Percentiles rank a stretch among this genome's conserved stretches.
phyloP scores from a whole-genome alignment of 2,797 vertebrate genomes.

The Anableps anableps region DNA sequence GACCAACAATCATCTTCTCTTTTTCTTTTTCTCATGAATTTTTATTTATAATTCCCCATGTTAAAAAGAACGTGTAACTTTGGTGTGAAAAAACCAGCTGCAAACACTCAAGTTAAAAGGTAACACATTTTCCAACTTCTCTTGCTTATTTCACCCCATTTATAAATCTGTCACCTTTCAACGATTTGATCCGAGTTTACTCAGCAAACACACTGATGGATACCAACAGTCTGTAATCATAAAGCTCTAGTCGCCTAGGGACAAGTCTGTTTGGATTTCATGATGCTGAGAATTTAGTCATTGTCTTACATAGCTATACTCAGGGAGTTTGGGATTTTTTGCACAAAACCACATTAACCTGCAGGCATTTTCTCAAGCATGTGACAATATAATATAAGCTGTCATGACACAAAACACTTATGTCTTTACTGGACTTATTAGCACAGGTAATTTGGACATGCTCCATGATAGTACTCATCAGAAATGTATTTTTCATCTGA shows the following conservation, averaged over 20 bases:
- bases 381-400: neutral
- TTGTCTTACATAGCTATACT: slow-evolving; percentile 13
- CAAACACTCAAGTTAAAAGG: neutral
- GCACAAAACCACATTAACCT: neutral
- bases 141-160: neutral
- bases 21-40: neutral
- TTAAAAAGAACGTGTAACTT: neutral
- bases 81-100: slow-evolving; percentile 52
- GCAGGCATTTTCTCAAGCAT: slow-evolving; percentile 1
- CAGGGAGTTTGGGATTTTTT: slow-evolving; percentile 5
- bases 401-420: neutral
- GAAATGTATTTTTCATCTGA: slow-evolving; percentile 6
- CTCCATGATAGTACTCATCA: neutral
- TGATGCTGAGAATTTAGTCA: neutral
- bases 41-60: neutral
- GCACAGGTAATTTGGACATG: slow-evolving; percentile 9
- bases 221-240: slow-evolving; percentile 11
- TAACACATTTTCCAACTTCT: no score
- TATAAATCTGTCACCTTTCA: neutral
- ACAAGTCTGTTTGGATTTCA: slow-evolving; percentile 27
- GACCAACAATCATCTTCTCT: neutral
- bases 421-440: slow-evolving; percentile 2
- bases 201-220: slow-evolving; percentile 11
- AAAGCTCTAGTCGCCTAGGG: slow-evolving; percentile 22
- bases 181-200: slow-evolving; percentile 32